Percentiles rank a stretch among this genome's conserved stretches.
phyloP scores from a whole-genome alignment of 2,113 vertebrate genomes.

The Engraulis encrasicolus region DNA sequence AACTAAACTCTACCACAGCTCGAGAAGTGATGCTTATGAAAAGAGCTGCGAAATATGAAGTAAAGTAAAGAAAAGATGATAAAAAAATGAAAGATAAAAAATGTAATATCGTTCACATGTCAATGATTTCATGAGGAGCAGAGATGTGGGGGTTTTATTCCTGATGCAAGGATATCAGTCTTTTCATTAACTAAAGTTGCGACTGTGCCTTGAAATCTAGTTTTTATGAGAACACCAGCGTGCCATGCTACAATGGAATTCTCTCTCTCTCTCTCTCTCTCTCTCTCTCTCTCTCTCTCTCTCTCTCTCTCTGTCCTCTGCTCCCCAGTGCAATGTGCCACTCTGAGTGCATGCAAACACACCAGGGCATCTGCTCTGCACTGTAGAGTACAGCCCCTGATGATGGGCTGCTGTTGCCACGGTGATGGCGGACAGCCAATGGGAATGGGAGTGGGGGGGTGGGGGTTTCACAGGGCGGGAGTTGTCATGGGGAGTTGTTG shows the following conservation, averaged over 20 bases:
- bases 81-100: background rate
- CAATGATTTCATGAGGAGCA: background rate
- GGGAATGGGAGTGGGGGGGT: background rate
- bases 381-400: too few species aligned
- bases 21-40: background rate
- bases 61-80: too few species aligned
- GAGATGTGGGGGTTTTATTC: background rate
- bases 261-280: too few species aligned
- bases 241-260: background rate
- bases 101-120: background rate
- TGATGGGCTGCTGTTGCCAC: conserved; percentile 13
- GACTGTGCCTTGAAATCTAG: background rate
- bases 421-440: conserved; percentile 3
- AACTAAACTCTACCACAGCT: background rate
- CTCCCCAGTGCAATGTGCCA: background rate
- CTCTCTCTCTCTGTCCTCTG: too few species aligned
- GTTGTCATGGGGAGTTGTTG: too few species aligned
- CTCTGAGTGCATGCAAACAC: background rate
- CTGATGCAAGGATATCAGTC: background rate
- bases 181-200: background rate
- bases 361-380: too few species aligned
- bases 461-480: too few species aligned
- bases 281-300: too few species aligned
- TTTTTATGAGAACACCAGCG: conserved; percentile 6
- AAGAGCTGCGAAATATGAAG: background rate